Evolutionary conservation across 2,888 invertebrate species (phyloP), one percentile per base, ranked within the genome.

Genomic region (Litoditis marina): DNA sequence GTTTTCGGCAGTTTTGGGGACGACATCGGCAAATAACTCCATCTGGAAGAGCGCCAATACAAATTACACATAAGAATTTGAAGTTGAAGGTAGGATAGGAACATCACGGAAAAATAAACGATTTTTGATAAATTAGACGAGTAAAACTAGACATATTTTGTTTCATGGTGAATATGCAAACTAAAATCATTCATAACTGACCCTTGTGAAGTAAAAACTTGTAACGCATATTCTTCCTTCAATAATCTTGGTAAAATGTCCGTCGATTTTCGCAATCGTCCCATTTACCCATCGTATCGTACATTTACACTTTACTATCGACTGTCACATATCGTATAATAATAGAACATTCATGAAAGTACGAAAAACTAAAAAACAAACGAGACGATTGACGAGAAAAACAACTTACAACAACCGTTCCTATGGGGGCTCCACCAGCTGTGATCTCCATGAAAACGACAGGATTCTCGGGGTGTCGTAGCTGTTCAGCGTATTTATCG

Each of bases 391-490:
- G n/a, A 11, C 3, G 2, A 68, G 7, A 22, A 0, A 53, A 58
- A 64, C 30, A 58, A 64, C 71, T 22, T 30, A 76, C 76, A 5
- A 74, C 74, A 36, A 74, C 68, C 8, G 67, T 88, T 0, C 96
- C 96, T 76, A 95, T 74, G 22, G 74, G 74, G 3, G 76, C 78
- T 39, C 79, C 81, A 47, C 96, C 96, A 25, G 98, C 94, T 16
- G 91, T 91, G 44, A 99, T 89, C 85, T 98, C 96, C 82, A 98
- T 92, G 85, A 98, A 98, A 11, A 99, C 98, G 13, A 99, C 92
- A 0, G 98, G 96, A 85, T 98, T 98, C 80, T 92, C 92, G 28
- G 93, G 90, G 84, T 93, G 90, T 30, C 80, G 76, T 6, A 83
- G 71, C 65, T 80, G 78, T 52, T 82, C 82, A 2, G 75, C 69